Conservation (phyloP, 2,888 invertebrate genomes). For the Herminia tarsipennalis region DNA sequence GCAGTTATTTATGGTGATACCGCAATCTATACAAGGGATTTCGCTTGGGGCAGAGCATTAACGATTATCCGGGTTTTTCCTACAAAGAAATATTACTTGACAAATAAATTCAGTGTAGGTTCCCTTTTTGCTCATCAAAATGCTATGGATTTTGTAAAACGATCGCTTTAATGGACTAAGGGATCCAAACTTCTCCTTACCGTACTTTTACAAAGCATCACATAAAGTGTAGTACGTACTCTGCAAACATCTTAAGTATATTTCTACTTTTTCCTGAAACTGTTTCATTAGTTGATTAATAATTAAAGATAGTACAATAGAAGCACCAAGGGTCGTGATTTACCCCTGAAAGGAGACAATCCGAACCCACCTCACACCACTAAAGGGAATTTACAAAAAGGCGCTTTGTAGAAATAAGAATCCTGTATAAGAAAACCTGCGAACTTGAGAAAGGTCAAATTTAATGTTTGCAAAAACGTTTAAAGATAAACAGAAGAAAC, state of each 20-base stretch:
- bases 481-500: slow-evolving; percentile 42
- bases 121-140: slow-evolving; percentile 65
- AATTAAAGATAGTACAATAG: slow-evolving; percentile 13
- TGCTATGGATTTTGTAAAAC: slow-evolving; percentile 30
- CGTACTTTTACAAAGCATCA: slow-evolving; percentile 6
- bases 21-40: slow-evolving; percentile 83
- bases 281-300: slow-evolving; percentile 20
- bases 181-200: slow-evolving; percentile 10
- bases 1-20: slow-evolving; percentile 83
- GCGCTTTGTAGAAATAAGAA: slow-evolving; percentile 29
- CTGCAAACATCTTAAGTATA: not conserved
- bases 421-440: slow-evolving; percentile 8
- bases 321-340: not conserved
- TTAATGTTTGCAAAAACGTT: slow-evolving; percentile 27
- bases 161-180: slow-evolving; percentile 31
- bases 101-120: slow-evolving; percentile 73
- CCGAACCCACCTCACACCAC: slow-evolving; percentile 19
- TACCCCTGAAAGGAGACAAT: slow-evolving; percentile 33
- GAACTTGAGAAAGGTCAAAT: slow-evolving; percentile 40
- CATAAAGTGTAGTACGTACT: not conserved
- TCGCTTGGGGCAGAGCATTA: slow-evolving; percentile 77
- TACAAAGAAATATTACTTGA: slow-evolving; percentile 81
- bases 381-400: slow-evolving; percentile 26
- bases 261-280: not conserved
- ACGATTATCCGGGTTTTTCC: slow-evolving; percentile 77